These are phyloP conservation scores for Pristionchus maxplancki DNA, from an alignment of 2,888 invertebrate species.

Conservation along the genomic window DNA sequence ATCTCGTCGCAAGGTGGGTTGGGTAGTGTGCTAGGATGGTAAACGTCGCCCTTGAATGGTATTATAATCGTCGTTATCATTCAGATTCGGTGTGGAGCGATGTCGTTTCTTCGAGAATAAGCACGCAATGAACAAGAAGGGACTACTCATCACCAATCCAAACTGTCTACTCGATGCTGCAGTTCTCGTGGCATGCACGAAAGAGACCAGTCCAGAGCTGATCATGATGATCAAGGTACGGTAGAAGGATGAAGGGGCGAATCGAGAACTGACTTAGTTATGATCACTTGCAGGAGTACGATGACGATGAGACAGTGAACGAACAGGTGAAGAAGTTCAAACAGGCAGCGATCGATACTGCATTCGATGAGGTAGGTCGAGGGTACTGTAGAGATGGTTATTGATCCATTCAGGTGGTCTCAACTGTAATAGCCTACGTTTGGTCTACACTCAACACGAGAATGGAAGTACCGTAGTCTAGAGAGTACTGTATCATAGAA, in stretches of 20 bases:
- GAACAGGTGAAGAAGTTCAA: slow-evolving; percentile 15
- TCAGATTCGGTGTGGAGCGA: slow-evolving; percentile 52
- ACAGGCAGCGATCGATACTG: slow-evolving; percentile 30
- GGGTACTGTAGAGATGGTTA: background rate
- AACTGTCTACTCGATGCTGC: slow-evolving; percentile 53
- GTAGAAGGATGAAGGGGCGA: background rate
- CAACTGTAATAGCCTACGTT: slow-evolving; percentile 34
- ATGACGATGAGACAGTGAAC: slow-evolving; percentile 9
- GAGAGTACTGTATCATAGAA: background rate
- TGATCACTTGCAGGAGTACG: background rate
- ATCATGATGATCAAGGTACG: slow-evolving; percentile 50
- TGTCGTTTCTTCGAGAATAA: slow-evolving; percentile 57
- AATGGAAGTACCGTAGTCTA: slow-evolving; percentile 31
- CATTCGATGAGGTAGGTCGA: slow-evolving; percentile 36
- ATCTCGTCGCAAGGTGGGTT: slow-evolving; percentile 36
- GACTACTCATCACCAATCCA: slow-evolving; percentile 57
- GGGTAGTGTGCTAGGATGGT: background rate
- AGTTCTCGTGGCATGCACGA: background rate
- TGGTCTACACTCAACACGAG: slow-evolving; percentile 24
- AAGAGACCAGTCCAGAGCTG: slow-evolving; percentile 16
- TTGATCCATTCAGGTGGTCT: slow-evolving; percentile 32
- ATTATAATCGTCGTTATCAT: background rate
- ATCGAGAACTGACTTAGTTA: background rate
- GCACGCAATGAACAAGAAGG: slow-evolving; percentile 49
- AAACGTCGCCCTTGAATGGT: background rate